These are phyloP conservation scores for Bufotes viridis DNA, from an alignment of 2,797 vertebrate genomes.

Conservation along the genomic window DNA sequence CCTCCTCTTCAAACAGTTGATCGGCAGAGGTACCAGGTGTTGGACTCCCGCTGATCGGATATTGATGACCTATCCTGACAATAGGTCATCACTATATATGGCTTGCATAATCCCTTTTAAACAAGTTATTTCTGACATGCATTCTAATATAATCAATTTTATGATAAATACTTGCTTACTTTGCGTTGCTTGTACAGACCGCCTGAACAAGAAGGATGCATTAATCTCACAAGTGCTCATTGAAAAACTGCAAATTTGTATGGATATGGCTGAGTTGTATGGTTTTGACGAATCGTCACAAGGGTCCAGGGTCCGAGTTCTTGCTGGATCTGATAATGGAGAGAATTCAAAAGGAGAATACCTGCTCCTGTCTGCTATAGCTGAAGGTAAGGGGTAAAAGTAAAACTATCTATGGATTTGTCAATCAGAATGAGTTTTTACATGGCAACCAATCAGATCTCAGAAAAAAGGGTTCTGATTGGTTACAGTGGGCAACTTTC, in stretches of 20 bases:
- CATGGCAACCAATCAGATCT: neutral
- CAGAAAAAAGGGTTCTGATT: neutral
- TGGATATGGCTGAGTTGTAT: constrained; percentile 82
- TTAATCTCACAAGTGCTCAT: constrained; percentile 82
- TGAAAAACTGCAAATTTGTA: constrained; percentile 92
- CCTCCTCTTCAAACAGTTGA: too few relatives aligned
- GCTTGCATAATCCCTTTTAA: too few relatives aligned
- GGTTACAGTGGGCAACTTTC: too few relatives aligned
- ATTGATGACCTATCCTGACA: too few relatives aligned
- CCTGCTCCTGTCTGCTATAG: constrained; percentile 86
- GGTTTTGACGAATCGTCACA: constrained; percentile 77
- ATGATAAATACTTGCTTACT: neutral
- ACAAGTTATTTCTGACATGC: too few relatives aligned
- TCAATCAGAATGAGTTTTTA: too few relatives aligned
- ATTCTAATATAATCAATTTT: too few relatives aligned
- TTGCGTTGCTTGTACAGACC: constrained; percentile 73
- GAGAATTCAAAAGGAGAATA: constrained; percentile 88
- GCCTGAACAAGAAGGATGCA: constrained; percentile 82
- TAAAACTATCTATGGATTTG: neutral
- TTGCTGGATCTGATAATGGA: constrained; percentile 80
- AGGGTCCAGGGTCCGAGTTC: constrained; percentile 71
- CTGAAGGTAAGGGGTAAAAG: constrained; percentile 77
- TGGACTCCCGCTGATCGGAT: too few relatives aligned
- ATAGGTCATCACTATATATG: too few relatives aligned
- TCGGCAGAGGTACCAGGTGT: too few relatives aligned